These are phyloP conservation scores for Rhabdomys dilectus DNA, from an alignment of 2,113 vertebrate genomes.

Conservation along the genomic window DNA sequence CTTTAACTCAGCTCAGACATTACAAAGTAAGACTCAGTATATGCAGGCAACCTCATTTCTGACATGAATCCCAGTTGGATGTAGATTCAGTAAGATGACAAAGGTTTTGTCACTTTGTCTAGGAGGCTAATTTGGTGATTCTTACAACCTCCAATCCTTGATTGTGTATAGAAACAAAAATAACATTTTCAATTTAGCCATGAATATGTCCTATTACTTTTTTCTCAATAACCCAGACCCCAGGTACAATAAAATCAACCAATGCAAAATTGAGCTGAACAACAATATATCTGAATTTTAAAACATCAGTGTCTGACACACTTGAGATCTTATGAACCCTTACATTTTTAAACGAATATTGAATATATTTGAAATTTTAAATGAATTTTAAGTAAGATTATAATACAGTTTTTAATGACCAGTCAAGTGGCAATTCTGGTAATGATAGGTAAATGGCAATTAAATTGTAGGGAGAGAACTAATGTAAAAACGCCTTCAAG, in stretches of 20 bases:
- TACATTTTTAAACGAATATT: constrained; percentile 9
- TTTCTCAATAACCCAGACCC: constrained; percentile 34
- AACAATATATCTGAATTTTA: neutral
- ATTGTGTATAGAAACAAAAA: constrained; percentile 59
- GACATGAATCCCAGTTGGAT: constrained; percentile 44
- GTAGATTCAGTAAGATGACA: constrained; percentile 17
- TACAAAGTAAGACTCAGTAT: constrained; percentile 59
- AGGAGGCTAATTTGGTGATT: constrained; percentile 53
- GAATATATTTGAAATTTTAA: constrained; percentile 37
- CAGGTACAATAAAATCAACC: constrained; percentile 28
- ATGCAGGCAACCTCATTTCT: constrained; percentile 62
- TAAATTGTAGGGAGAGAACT: neutral
- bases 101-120: constrained; percentile 47
- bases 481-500: neutral
- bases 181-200: constrained; percentile 41
- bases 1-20: neutral
- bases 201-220: constrained; percentile 18
- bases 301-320: constrained; percentile 44
- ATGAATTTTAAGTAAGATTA: constrained; percentile 38
- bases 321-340: constrained; percentile 25
- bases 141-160: constrained; percentile 57
- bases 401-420: neutral
- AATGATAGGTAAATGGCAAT: neutral
- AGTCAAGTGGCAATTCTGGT: neutral
- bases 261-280: neutral